Evolutionary conservation across 2,113 vertebrate species (phyloP), one percentile per base, ranked within the genome.

Genomic region (Aspiorhynchus laticeps): DNA sequence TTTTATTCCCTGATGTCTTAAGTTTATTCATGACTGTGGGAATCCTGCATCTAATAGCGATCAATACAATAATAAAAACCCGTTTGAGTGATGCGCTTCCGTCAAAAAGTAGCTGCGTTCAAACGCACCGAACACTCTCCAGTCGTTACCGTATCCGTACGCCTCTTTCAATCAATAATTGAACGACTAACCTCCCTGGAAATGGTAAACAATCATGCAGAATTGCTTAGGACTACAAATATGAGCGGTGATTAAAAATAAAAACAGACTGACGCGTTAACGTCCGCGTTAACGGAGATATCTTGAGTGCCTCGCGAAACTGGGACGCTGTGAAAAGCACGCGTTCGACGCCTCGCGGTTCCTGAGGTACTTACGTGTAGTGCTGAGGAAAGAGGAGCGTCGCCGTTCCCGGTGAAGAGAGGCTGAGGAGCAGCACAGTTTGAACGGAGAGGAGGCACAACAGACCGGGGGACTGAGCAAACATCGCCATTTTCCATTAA

Each of bases 401-500:
- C 84, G 94, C 95, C 85, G 95, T 92, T 87, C 95, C 95, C 89
- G 96, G 96, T 88, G 95, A 93, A 88, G 95, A 95, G 86, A 96
- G 92, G 91, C 95, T 93, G 85, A 96, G 91, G 63, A 96, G 91
- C 91, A 97, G 95, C 91, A 95, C 90, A 91, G 95, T 95, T 91
- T 94, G 94, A 88, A 96, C 88, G 24, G 94, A 91, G 92, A 96
- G 92, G 84, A 96, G 91, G 93, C 94, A 95, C 91, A 96, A 93
- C 84, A 96, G 85, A 93, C 96, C 94, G 93, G 92, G 94, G 93
- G 95, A 96, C 95, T 94, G 96, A 91, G 95, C 94, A 94, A 94
- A 94, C 94, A 97, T 95, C 97, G 96, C 97, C 97, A 98, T 98
- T 95, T 97, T 94, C 96, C 96, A 96, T 97, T 92, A 96, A 97